Percentiles rank a stretch among this genome's conserved stretches.
phyloP scores from a whole-genome alignment of 2,888 invertebrate species.

The Luperina testacea region DNA sequence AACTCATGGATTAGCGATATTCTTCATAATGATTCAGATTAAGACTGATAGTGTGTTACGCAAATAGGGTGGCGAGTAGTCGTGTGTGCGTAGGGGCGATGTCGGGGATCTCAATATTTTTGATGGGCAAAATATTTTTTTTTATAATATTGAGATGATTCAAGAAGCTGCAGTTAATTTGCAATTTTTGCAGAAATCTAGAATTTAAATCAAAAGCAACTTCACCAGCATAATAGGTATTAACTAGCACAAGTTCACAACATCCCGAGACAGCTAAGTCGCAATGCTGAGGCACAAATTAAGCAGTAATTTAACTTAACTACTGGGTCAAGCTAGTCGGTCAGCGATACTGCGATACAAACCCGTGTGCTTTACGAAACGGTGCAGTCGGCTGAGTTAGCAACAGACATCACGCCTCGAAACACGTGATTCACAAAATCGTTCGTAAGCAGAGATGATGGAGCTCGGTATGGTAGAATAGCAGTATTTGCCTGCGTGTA shows the following conservation, averaged over 20 bases:
- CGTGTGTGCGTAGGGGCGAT: background rate
- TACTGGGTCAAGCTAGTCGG: conserved; percentile 46
- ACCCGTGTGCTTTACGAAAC: conserved; percentile 28
- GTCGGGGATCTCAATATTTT: background rate
- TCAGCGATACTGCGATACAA: conserved; percentile 48
- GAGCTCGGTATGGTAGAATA: background rate
- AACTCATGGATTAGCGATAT: background rate
- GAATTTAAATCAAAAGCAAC: background rate
- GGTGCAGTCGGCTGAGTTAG: conserved; percentile 34
- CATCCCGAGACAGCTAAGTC: background rate
- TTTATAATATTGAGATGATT: background rate
- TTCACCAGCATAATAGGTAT: background rate
- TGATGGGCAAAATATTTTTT: background rate
- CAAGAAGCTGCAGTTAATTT: background rate
- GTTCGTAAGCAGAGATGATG: conserved; percentile 5
- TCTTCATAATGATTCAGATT: background rate
- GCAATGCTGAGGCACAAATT: conserved; percentile 7
- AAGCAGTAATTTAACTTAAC: conserved; percentile 39
- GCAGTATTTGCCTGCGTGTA: background rate
- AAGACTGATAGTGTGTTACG: background rate
- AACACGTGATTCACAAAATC: conserved; percentile 36
- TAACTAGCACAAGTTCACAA: background rate
- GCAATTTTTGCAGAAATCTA: background rate
- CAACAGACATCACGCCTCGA: conserved; percentile 19
- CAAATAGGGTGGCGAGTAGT: background rate